A percentile compares a stretch with the other conserved stretches of the same genome.
Evolutionary conservation across 2,113 vertebrate genomes (phyloP).

Genomic region (Henicopernis longicauda): DNA sequence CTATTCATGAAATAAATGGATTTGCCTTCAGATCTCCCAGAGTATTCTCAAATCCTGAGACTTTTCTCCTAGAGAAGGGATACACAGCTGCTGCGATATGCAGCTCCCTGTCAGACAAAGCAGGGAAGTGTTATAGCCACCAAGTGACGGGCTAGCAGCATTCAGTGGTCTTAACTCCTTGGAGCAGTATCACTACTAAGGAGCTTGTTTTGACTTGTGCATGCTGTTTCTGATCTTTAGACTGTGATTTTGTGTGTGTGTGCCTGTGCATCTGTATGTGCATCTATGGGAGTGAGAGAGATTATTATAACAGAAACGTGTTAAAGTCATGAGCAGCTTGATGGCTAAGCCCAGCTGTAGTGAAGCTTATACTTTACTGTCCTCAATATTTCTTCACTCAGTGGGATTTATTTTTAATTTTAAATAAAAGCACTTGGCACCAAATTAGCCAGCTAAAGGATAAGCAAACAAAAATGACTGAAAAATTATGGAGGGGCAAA

Average conservation of each 20-base stretch:
- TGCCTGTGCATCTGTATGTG: not conserved
- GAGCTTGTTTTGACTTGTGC: not conserved
- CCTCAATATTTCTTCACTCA: conserved; percentile 32
- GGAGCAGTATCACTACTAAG: not conserved
- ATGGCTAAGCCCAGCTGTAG: not conserved
- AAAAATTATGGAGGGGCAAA: not conserved
- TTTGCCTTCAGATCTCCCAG: not conserved
- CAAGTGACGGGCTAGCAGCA: not conserved
- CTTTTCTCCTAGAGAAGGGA: not conserved
- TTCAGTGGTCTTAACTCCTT: not conserved
- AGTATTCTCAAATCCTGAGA: not conserved
- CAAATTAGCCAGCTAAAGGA: not conserved
- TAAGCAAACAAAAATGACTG: conserved; percentile 15
- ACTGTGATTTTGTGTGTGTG: not conserved
- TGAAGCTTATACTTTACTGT: not conserved
- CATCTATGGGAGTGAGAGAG: not conserved
- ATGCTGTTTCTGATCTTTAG: not conserved
- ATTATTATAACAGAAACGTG: not conserved
- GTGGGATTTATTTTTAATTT: conserved; percentile 11
- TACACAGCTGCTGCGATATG: not conserved
- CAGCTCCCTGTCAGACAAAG: not conserved
- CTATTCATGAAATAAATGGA: not conserved
- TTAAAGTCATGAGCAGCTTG: not conserved
- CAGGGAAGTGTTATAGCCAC: not conserved
- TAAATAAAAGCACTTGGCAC: conserved; percentile 4